Percentiles rank a stretch among this genome's conserved stretches.
phyloP scores from a whole-genome alignment of 2,888 invertebrate species.

The Agriotes lineatus region DNA sequence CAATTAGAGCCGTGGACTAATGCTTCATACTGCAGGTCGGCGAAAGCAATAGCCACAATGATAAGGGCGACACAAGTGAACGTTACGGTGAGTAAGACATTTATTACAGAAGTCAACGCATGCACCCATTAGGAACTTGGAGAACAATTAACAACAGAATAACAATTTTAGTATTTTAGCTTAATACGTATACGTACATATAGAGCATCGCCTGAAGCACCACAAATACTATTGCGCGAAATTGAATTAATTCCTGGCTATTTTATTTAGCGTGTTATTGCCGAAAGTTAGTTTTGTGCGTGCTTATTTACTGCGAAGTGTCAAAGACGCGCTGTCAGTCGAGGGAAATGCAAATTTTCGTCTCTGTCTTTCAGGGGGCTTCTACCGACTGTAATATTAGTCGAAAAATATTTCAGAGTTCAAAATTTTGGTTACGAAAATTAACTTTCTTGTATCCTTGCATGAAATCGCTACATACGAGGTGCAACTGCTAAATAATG shows the following conservation, averaged over 20 bases:
- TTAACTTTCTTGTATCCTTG: too few relatives aligned
- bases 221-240: constrained; percentile 52
- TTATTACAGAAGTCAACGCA: constrained; percentile 41
- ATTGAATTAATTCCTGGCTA: constrained; percentile 56
- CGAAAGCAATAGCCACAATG: constrained; percentile 7
- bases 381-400: too few relatives aligned
- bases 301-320: constrained; percentile 37
- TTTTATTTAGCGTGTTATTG: constrained; percentile 56
- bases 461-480: too few relatives aligned
- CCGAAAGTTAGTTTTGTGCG: constrained; percentile 51
- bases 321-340: constrained; percentile 11
- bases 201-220: constrained; percentile 49
- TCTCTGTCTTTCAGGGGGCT: not conserved
- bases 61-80: constrained; percentile 13
- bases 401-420: too few relatives aligned
- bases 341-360: too few relatives aligned
- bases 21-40: not conserved
- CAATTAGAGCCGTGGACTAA: too few relatives aligned
- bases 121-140: constrained; percentile 43
- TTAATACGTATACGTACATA: constrained; percentile 46
- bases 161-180: constrained; percentile 50
- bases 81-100: constrained; percentile 33
- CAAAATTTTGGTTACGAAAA: too few relatives aligned
- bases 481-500: too few relatives aligned
- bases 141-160: constrained; percentile 50